phyloP scores from a whole-genome alignment of 2,113 vertebrate species.

The Carlito syrichta region DNA sequence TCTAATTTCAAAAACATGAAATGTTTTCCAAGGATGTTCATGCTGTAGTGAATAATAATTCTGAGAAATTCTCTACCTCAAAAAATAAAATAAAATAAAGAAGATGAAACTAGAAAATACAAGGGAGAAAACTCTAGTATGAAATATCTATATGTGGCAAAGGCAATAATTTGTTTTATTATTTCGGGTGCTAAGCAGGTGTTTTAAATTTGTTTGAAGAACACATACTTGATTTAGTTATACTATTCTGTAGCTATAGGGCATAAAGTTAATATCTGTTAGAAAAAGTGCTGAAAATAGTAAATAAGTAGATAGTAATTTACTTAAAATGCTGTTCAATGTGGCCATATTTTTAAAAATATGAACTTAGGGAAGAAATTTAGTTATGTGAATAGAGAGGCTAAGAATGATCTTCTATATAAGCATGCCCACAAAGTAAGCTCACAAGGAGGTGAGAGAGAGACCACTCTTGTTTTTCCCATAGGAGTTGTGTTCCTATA shows the following conservation, averaged over 20 bases:
- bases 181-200: not conserved
- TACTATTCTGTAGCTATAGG: accelerated
- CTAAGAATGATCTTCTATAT: not conserved
- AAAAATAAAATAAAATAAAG: not conserved
- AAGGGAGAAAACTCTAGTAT: no score
- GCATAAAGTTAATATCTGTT: no score
- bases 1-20: not conserved
- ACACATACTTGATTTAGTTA: not conserved
- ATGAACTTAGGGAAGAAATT: not conserved
- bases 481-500: not conserved
- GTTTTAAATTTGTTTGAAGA: not conserved
- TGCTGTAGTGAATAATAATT: not conserved
- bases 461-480: not conserved
- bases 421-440: not conserved
- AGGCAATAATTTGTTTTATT: not conserved
- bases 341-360: not conserved
- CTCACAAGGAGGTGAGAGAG: no score
- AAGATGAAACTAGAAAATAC: not conserved
- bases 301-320: no score
- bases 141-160: not conserved
- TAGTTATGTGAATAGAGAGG: not conserved
- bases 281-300: not conserved
- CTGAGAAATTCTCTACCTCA: not conserved
- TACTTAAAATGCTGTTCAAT: no score
- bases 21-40: not conserved